Conservation (phyloP, 2,797 vertebrate genomes). For the Sebastes variabilis region DNA sequence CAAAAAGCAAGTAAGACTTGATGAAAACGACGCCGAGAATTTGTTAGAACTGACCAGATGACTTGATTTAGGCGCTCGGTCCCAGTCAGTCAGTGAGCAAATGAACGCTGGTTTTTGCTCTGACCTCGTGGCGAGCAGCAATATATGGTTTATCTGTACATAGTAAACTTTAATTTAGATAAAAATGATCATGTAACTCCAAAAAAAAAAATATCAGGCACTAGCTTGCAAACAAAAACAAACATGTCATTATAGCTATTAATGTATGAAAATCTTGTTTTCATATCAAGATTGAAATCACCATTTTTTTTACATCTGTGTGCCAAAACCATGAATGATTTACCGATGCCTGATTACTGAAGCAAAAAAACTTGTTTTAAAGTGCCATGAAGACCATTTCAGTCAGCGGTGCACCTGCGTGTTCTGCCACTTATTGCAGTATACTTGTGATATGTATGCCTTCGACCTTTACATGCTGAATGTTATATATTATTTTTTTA, state of each 20-base stretch:
- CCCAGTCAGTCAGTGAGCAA: background rate
- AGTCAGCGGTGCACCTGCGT: slow-evolving; percentile 42
- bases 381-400: slow-evolving; percentile 76
- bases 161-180: slow-evolving; percentile 63
- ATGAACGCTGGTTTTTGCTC: slow-evolving; percentile 32
- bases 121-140: slow-evolving; percentile 49
- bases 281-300: slow-evolving; percentile 27
- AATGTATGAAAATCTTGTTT: slow-evolving; percentile 42
- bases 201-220: slow-evolving; percentile 35
- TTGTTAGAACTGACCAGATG: slow-evolving; percentile 4
- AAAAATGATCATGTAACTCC: slow-evolving; percentile 46
- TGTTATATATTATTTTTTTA: slow-evolving; percentile 48
- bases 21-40: background rate
- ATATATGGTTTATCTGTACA: slow-evolving; percentile 71
- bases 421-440: slow-evolving; percentile 61
- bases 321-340: slow-evolving; percentile 66
- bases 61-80: slow-evolving; percentile 12
- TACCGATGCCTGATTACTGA: slow-evolving; percentile 63
- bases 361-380: slow-evolving; percentile 66
- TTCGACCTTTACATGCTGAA: slow-evolving; percentile 65
- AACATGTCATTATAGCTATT: slow-evolving; percentile 31
- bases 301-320: slow-evolving; percentile 25
- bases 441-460: slow-evolving; percentile 62
- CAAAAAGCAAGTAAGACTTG: background rate
- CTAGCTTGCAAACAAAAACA: slow-evolving; percentile 49